Evolutionary conservation across 2,113 vertebrate genomes (phyloP), one percentile per base, ranked within the genome.

Genomic region (Capricornis sumatraensis): DNA sequence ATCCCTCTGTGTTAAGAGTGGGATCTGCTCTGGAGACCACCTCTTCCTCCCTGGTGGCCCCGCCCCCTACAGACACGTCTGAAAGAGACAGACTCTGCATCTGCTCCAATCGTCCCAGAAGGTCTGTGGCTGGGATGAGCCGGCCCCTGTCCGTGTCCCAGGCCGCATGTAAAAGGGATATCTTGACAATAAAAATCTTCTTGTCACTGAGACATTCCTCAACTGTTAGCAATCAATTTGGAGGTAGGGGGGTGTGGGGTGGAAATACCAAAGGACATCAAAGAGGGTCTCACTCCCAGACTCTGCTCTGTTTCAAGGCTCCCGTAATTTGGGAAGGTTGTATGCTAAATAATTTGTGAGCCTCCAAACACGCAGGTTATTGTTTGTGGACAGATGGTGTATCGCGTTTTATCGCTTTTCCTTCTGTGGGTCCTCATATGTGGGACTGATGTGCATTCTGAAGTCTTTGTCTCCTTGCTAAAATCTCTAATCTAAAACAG

Each of bases 361-460:
- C 99, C 99, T 99, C 98, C 98, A 98, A 99, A 99, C 99, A 98
- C 98, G 98, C 99, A 99, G 99, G 99, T 99, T 99, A 99, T 99
- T 99, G 99, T 99, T 99, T 99, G 99, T 98, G 99, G 99, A 99
- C 99, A 99, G 99, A 99, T 99, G 99, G 99, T 98, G 99, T 99
- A 98, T 98, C 98, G 98, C 99, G 98, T 99, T 99, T 99, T 99
- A 99, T 99, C 99, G 99, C 99, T 99, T 99, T 99, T 99, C 99
- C 99, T 99, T 99, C 99, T 99, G 99, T 99, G 99, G 98, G 99
- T 98, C 99, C 99, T 99, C 99, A 98, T 98, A 98, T 98, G 98
- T 97, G 98, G 98, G 98, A 98, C 98, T 98, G 99, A 98, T 98
- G 99, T 98, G 98, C 97, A 95, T 98, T 98, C 98, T 97, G 98